Base-by-base conservation (phyloP, 35 echinoderm and acorn worm genomes). In the Patiria miniata region DNA sequence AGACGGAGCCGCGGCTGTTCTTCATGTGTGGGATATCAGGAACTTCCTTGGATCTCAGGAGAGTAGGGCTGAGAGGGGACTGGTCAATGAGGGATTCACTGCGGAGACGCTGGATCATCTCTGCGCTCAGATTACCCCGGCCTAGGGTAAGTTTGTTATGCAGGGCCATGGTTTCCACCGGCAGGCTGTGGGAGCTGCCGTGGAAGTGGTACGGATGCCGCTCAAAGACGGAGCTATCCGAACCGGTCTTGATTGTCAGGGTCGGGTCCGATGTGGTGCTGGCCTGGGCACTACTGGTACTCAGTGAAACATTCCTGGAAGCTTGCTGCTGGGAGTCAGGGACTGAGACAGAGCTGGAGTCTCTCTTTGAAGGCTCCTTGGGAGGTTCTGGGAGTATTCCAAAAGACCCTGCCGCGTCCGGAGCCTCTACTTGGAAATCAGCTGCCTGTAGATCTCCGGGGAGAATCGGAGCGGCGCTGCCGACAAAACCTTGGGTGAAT, bases 121-220 rank as follows among this genome's bases (percentile, higher is more conserved):
- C 88, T 28, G 88, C 61, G 55, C 88, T 90, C 80, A 77, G 65
- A 65, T 90, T 90, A 7, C 81, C 52, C 16, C 65, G 23, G 65
- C 65, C 65, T 7, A 34, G 65, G 14, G 65, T 73, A 10, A 73
- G 23, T 34, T 73, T 73, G 28, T 40, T 37, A 57, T 82, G 79
- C 39, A 83, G 51, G 9, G 38, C 58, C 65, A 81, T 69, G 32
- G 88, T 28, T 34, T 90, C 88, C 7, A 90, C 88, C 22, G 88
- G 95, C 57, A 97, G 79, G 78, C 95, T 97, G 44, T 90, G 89
- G 4, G 91, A 97, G 73, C 95, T 97, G 14, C 95, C 95, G 15
- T 73, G 69, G 77, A 89, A 84, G 52, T 19, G 50, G 57, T 58
- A 73, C 26, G 34, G 34, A 7, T 73, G 65, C 14, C 65, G 65